These are phyloP conservation scores for Sturmia bella DNA, from an alignment of 2,888 invertebrate species.

Conservation along the genomic window DNA sequence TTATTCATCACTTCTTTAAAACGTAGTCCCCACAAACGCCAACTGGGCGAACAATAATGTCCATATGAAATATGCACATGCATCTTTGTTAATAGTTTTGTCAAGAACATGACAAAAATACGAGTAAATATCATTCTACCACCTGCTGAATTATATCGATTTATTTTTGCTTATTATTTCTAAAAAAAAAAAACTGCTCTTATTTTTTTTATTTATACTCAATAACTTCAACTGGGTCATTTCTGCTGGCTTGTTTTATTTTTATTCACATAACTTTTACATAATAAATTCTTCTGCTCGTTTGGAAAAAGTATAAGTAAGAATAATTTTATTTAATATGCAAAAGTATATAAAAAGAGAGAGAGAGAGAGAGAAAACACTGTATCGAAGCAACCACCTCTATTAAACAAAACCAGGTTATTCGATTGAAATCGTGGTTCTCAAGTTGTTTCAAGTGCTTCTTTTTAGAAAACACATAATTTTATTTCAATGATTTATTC, in stretches of 20 bases:
- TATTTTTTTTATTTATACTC: conserved; percentile 14
- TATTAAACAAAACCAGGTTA: conserved; percentile 50
- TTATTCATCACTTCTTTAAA: too few species aligned
- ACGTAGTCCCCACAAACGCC: too few species aligned
- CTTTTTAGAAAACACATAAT: conserved; percentile 28
- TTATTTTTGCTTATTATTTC: neutral
- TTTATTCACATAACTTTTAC: conserved; percentile 3
- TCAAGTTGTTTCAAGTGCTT: conserved; percentile 36
- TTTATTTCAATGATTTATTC: neutral
- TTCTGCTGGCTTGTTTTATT: too few species aligned
- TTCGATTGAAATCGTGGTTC: conserved; percentile 14
- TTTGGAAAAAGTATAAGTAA: conserved; percentile 17
- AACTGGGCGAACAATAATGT: too few species aligned
- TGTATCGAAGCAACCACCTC: too few species aligned
- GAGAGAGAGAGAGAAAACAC: conserved; percentile 19
- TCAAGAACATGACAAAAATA: too few species aligned
- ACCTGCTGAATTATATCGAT: too few species aligned
- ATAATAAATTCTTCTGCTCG: conserved; percentile 1
- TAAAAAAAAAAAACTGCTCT: neutral
- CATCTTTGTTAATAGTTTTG: too few species aligned
- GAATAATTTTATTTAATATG: conserved; percentile 3
- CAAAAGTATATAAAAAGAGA: neutral
- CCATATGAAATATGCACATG: too few species aligned
- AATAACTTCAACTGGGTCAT: conserved; percentile 50
- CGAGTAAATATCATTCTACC: too few species aligned